Percentiles rank a stretch among this genome's conserved stretches.
These are phyloP conservation scores for Ptyas mucosa DNA, from an alignment of 2,113 vertebrate genomes.

Conservation along the genomic window DNA sequence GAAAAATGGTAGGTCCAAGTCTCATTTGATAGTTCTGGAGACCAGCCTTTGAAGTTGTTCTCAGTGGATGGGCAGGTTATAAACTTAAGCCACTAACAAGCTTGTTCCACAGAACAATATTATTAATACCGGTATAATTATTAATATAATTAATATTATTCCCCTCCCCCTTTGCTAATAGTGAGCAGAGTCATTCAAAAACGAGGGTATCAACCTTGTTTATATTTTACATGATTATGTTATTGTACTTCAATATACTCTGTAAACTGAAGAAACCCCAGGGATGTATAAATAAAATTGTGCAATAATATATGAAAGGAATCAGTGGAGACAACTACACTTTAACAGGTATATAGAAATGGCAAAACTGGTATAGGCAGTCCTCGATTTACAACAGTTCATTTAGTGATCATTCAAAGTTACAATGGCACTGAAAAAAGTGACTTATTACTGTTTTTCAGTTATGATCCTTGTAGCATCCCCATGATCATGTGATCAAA, in stretches of 20 bases:
- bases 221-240: neutral
- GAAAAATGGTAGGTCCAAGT: too few species aligned
- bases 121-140: neutral
- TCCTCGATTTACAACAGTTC: neutral
- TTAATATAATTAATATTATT: neutral
- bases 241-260: neutral
- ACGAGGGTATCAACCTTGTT: neutral
- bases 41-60: neutral
- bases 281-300: neutral
- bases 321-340: too few species aligned
- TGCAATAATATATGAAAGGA: neutral
- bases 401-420: neutral
- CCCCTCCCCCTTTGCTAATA: neutral
- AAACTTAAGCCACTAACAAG: neutral
- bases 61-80: neutral
- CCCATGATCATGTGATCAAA: neutral
- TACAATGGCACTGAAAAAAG: neutral
- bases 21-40: neutral
- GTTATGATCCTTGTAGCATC: neutral
- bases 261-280: neutral
- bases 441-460: neutral
- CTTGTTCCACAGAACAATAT: neutral
- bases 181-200: neutral
- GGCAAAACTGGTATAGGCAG: neutral
- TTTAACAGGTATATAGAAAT: neutral